Base-by-base conservation (phyloP, 30 jellyfish, hydroid and myxozoan genomes). In the Phacellophora camtschatica region DNA sequence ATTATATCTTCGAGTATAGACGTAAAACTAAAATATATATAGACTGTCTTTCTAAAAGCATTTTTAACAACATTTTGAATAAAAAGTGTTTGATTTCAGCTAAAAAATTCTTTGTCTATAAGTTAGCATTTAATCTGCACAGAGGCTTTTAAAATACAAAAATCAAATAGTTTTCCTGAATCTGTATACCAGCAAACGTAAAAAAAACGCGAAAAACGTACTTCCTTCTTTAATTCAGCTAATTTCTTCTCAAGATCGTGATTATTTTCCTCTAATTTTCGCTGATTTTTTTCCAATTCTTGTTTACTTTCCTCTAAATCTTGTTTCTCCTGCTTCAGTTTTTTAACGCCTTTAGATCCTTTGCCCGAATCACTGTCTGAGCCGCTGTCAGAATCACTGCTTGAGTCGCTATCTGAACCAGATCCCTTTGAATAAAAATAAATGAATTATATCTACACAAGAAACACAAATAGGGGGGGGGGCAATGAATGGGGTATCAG, bases 361-460 rank as follows among this genome's bases (percentile, higher is more conserved):
- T 63, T 28, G 15, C 6, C 28, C 32, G 90, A 63, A 25, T 65
- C 90, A 53, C 51, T 41, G 37, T 61, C 82, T 15, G 78, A 25
- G 50, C 70, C 92, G 25, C 89, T 78, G 68, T 87, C 92, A 7
- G 71, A 53, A 18, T 71, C 86, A 46, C 61, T 46, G 61, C 61
- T 46, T 51, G 86, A 72, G 49, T 74, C 54, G 74, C 86, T 72
- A n/a, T 53, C 59, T 11, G 86, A 72, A 19, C 61, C 63, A 50
- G 86, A 72, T 1, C 36, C 74, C 18, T 51, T 32, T 56, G 86
- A 72, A 74, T 72, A 45, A 9, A 30, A 19, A 72, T 6, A 30
- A 72, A 34, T 1, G 18, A 31, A 31, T 57, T 16, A 57, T 19
- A 6, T 5, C 36, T 18, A 57, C 72, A 8, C 22, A 28, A 19